Evolutionary conservation across 2,888 invertebrate species (phyloP).

Genomic region (Microctonus brassicae): DNA sequence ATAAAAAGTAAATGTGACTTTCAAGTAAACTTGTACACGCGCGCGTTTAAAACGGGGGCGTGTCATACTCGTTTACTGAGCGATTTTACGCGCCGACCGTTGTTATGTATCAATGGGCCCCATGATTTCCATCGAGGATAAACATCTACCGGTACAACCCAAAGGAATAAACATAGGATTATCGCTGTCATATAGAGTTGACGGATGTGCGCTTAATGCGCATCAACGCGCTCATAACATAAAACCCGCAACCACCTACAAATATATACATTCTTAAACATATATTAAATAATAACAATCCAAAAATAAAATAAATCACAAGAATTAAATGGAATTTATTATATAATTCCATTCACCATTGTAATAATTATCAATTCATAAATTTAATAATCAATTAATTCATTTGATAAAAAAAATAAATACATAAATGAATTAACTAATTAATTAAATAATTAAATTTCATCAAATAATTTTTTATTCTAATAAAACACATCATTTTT

Average conservation of each 20-base stretch:
- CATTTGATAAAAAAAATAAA: no score
- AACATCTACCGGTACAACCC: conserved; percentile 32
- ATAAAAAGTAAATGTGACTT: neutral
- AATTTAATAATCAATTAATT: no score
- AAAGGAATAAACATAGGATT: conserved; percentile 45
- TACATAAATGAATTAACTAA: no score
- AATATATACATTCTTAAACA: neutral
- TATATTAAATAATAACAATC: neutral
- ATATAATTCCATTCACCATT: no score
- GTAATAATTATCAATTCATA: no score
- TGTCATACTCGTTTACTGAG: conserved; percentile 46
- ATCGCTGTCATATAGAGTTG: conserved; percentile 23
- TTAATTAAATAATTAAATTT: no score
- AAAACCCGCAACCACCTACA: neutral
- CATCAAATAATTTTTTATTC: no score
- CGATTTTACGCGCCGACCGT: conserved; percentile 42
- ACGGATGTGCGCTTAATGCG: conserved; percentile 15
- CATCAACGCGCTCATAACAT: neutral
- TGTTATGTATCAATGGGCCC: conserved; percentile 29
- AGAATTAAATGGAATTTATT: neutral
- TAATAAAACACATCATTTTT: no score
- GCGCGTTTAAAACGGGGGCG: conserved; percentile 37
- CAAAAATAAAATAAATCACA: neutral
- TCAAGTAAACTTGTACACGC: conserved; percentile 13
- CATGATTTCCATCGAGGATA: conserved; percentile 37